phyloP scores from a whole-genome alignment of 1,140 invertebrate species.

The fruit fly (Drosophila melanogaster) region Release_6_plus_ISO1_MT NT_037436.4:14322001-14322500 shows the following conservation, averaged over 20 bases:
- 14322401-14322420: background rate
- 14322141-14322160: constrained; percentile 51
- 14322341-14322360: constrained; percentile 61
- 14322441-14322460: background rate
- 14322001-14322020: constrained; percentile 26
- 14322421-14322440: background rate
- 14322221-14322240: constrained; percentile 38
- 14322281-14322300: background rate
- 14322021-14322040: constrained; percentile 64
- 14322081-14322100: constrained; percentile 10
- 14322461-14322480: too few species aligned
- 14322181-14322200: constrained; percentile 52
- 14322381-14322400: background rate
- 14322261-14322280: constrained; percentile 33
- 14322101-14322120: constrained; percentile 20
- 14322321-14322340: constrained; percentile 19
- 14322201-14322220: constrained; percentile 39
- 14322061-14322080: constrained; percentile 11
- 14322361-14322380: constrained; percentile 15
- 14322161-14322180: constrained; percentile 49
- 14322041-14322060: constrained; percentile 67
- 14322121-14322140: constrained; percentile 54
- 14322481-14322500: too few species aligned
- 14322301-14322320: background rate
- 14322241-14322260: constrained; percentile 46